Evolutionary conservation across 2,113 vertebrate species (phyloP), one percentile per base, ranked within the genome.

Genomic region (Sebastes fasciatus): DNA sequence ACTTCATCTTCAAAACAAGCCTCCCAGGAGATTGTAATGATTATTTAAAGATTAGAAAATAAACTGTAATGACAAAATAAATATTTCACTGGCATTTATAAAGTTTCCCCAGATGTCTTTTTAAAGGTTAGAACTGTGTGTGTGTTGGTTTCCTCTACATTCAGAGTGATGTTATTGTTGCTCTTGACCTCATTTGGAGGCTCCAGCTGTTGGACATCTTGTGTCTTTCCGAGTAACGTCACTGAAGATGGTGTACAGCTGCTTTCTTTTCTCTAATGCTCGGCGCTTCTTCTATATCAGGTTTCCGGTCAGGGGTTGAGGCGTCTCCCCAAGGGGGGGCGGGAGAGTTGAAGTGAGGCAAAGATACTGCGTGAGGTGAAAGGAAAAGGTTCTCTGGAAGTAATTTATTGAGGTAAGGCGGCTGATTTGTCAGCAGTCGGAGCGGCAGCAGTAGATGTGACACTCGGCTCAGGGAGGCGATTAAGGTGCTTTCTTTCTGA

Each of bases 11-110:
- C 8, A 26, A 51, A 82, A 43, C 61, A 46, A 23, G 52, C 43
- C 43, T 67, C 70, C 62, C n/a, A 19, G 19, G 11, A 8, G 21
- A 9, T 0, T 17, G 72, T 65, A 74, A 63, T 64, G 34, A 77
- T 1, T 26, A 75, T 77, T 84, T 80, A 78, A 71, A 72, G 68
- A 79, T 74, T 21, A 42, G 34, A 26, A 55, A 23, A 69, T 13
- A 43, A 61, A 52, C 19, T 12, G 7, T 74, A 72, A 83, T 40
- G 72, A 62, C 52, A 63, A 77, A 85, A 63, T 78, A 62, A 80
- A 54, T 58, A 62, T 51, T 45, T 34, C 42, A 10, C 52, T 77
- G 64, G 49, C 82, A 78, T 80, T 74, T 64, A 11, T 57, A 52
- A 63, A 70, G 34, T 49, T 58, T 48, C 21, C 8, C 3, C 16